Evolutionary conservation across 2,888 invertebrate genomes (phyloP).

Genomic region (Orchestes rusci): DNA sequence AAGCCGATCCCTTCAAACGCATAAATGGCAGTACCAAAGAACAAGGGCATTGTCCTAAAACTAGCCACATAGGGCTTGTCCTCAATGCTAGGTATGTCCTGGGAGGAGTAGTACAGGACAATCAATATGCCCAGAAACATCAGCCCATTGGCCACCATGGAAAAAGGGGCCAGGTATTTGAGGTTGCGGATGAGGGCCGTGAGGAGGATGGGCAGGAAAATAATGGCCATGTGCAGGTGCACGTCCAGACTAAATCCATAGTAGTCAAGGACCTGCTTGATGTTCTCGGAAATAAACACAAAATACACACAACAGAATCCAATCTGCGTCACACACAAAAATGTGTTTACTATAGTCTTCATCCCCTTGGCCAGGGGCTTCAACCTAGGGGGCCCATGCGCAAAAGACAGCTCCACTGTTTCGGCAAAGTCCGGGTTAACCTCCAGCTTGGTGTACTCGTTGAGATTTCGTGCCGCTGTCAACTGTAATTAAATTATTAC

Average conservation of each 20-base stretch:
- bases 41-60: slow-evolving; percentile 65
- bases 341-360: slow-evolving; percentile 70
- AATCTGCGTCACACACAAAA: slow-evolving; percentile 91
- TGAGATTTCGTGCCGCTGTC: slow-evolving; percentile 63
- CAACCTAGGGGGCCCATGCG: slow-evolving; percentile 61
- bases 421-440: slow-evolving; percentile 68
- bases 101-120: slow-evolving; percentile 68
- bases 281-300: slow-evolving; percentile 84
- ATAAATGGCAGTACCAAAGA: slow-evolving; percentile 93
- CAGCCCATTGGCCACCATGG: slow-evolving; percentile 69
- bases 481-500: slow-evolving; percentile 45
- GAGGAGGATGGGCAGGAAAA: slow-evolving; percentile 64
- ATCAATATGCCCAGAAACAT: slow-evolving; percentile 69
- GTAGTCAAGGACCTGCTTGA: slow-evolving; percentile 66
- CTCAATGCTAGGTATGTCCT: slow-evolving; percentile 59
- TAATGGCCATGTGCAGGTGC: slow-evolving; percentile 66
- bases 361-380: slow-evolving; percentile 56
- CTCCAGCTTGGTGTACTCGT: slow-evolving; percentile 49
- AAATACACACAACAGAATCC: slow-evolving; percentile 98
- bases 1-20: slow-evolving; percentile 95
- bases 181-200: slow-evolving; percentile 71
- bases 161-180: slow-evolving; percentile 69
- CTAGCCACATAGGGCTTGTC: slow-evolving; percentile 56
- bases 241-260: slow-evolving; percentile 57
- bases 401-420: slow-evolving; percentile 76